Percentiles rank a stretch among this genome's conserved stretches.
Conservation (phyloP, 2,797 vertebrate genomes). For the Novumbra hubbsi region DNA sequence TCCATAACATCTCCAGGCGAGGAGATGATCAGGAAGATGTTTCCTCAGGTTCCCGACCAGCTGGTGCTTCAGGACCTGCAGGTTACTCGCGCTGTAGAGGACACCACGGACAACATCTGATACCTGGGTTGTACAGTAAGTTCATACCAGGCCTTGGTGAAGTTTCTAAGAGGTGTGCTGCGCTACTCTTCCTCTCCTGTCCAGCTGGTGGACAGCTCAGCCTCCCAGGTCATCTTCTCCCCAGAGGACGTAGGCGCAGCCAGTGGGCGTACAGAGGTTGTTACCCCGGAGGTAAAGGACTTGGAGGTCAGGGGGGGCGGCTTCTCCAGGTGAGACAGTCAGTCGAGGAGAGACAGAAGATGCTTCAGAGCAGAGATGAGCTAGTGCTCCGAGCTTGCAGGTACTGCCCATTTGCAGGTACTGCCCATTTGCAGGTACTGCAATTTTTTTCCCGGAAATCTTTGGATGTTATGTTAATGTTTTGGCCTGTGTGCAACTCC, state of each 20-base stretch:
- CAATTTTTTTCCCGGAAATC: not conserved
- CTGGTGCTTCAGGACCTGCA: slow-evolving; percentile 95
- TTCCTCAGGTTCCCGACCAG: slow-evolving; percentile 95
- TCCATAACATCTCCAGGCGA: slow-evolving; percentile 75
- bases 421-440: not conserved
- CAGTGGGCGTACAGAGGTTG: slow-evolving; percentile 64
- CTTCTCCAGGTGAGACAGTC: slow-evolving; percentile 98
- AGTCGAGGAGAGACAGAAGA: slow-evolving; percentile 92
- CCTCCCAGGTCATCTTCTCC: slow-evolving; percentile 68
- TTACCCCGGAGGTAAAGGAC: slow-evolving; percentile 74
- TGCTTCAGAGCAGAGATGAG: slow-evolving; percentile 96
- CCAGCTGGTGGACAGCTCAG: slow-evolving; percentile 75
- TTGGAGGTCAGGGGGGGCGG: slow-evolving; percentile 92
- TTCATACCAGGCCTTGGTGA: not conserved
- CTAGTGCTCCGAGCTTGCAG: slow-evolving; percentile 90
- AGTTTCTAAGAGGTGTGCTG: not conserved
- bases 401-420: slow-evolving; percentile 58
- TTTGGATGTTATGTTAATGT: not conserved
- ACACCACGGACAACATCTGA: slow-evolving; percentile 72
- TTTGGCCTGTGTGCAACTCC: not conserved
- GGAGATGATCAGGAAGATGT: slow-evolving; percentile 99
- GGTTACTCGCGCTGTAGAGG: slow-evolving; percentile 93
- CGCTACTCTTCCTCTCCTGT: not conserved
- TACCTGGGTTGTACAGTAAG: not conserved
- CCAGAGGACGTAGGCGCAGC: slow-evolving; percentile 75